These are phyloP conservation scores for Platypus cylindrus DNA, from an alignment of 2,888 invertebrate species.

Conservation along the genomic window DNA sequence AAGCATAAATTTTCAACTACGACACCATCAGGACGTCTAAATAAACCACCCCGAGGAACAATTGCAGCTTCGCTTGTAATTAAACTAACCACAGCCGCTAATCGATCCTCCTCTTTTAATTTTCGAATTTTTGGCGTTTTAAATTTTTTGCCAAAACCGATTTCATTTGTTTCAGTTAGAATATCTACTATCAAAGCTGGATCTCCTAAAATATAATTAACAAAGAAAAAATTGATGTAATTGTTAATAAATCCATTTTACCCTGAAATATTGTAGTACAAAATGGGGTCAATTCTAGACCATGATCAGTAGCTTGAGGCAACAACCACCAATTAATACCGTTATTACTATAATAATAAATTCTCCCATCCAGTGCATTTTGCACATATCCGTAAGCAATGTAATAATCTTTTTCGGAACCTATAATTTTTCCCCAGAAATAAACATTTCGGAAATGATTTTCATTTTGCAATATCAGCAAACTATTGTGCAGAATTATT, in stretches of 20 bases:
- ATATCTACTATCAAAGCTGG: slow-evolving; percentile 38
- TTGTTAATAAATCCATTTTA: slow-evolving; percentile 3
- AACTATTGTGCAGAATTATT: slow-evolving; percentile 59
- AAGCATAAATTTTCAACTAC: slow-evolving; percentile 60
- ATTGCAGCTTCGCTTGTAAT: slow-evolving; percentile 64
- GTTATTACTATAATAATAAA: slow-evolving; percentile 66
- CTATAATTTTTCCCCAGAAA: slow-evolving; percentile 79
- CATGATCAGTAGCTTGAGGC: slow-evolving; percentile 38
- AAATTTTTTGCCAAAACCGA: slow-evolving; percentile 39
- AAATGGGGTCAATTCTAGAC: slow-evolving; percentile 33
- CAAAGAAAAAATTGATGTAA: slow-evolving; percentile 1
- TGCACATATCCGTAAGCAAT: slow-evolving; percentile 66
- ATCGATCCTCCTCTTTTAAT: slow-evolving; percentile 67
- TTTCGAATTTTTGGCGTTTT: slow-evolving; percentile 37
- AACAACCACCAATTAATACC: slow-evolving; percentile 55
- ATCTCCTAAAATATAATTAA: no score
- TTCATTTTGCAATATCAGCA: slow-evolving; percentile 67
- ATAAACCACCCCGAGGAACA: slow-evolving; percentile 66
- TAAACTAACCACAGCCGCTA: slow-evolving; percentile 55
- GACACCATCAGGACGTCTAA: slow-evolving; percentile 59
- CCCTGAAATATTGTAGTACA: slow-evolving; percentile 33
- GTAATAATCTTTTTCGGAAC: slow-evolving; percentile 65
- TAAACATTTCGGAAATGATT: slow-evolving; percentile 71
- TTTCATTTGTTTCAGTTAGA: slow-evolving; percentile 41
- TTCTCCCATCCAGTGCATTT: slow-evolving; percentile 58